Base-by-base conservation (phyloP, 2,888 invertebrate species). In the Pseudolycoriella hygida region DNA sequence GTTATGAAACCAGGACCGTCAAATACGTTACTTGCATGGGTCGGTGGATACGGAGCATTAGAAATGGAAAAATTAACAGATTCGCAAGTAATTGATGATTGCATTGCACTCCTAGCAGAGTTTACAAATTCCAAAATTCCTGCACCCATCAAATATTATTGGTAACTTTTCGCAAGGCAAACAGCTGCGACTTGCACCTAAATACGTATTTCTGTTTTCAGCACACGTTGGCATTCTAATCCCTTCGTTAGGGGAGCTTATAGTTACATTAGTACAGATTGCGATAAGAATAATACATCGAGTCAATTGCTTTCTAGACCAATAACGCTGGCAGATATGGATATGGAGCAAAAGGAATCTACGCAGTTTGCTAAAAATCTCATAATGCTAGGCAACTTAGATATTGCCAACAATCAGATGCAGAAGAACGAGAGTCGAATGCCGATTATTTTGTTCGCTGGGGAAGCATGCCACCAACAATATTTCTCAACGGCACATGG, bases 401-500 rank as follows among this genome's bases (percentile, higher is more conserved):
- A n/a, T 39, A 5, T 17, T 3, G 14, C 17, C 11, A 17, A 39
- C 5, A 34, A 34, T 15, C 39, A 39, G 15, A 17, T 5, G 10
- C 39, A 39, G 11, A 3, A 39, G 11, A 6, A 6, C 6, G 34
- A 34, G 5, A 14, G 15, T 12, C 34, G 38, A 15, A 11, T 4
- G 11, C 43, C 76, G 8, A 58, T 70, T 46, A 56, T 79, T 45
- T 55, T 75, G 50, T 67, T 79, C 45, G 78, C 78, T 44, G 80
- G 79, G 17, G 79, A 80, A 62, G 77, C 76, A 3, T 68, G 71
- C 14, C 72, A 73, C 53, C 60, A 65, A 20, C 58, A 62, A 42
- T 71, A 69, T 56, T 79, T 74, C 57, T 77, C 78, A 1, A 78
- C 80, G 5, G 72, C 74, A 11, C 78, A 80, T 55, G 80, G 80